These are phyloP conservation scores for Nasua narica DNA, from an alignment of 2,797 vertebrate genomes.

Conservation along the genomic window DNA sequence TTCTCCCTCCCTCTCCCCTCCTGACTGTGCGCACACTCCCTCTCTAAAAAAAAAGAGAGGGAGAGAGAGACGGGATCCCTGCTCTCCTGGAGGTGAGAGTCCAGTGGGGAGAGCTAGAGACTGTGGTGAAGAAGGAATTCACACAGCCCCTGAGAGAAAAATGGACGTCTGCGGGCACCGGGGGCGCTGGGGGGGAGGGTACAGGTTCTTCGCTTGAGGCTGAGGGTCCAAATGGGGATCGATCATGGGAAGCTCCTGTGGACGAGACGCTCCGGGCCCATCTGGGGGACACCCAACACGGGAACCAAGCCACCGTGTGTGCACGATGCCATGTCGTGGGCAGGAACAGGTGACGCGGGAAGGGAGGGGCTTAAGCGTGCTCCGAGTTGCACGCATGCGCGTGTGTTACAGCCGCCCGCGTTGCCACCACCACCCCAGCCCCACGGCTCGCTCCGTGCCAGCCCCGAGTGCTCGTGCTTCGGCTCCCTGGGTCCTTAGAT, in stretches of 20 bases:
- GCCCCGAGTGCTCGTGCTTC: accelerated
- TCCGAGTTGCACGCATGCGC: accelerated
- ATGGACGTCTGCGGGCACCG: accelerated
- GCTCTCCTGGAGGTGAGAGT: not conserved
- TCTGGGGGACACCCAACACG: accelerated
- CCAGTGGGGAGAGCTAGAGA: not conserved
- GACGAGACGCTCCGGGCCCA: accelerated
- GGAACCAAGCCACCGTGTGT: accelerated
- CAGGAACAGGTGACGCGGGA: accelerated
- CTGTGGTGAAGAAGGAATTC: not conserved
- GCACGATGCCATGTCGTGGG: accelerated
- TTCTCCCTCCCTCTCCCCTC: not conserved
- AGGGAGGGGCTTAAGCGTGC: not conserved
- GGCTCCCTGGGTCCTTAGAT: not conserved
- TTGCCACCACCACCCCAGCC: accelerated
- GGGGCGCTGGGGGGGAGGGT: no score
- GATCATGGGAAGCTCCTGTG: not conserved
- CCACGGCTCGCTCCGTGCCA: accelerated
- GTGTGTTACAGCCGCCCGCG: accelerated
- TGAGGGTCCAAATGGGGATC: accelerated
- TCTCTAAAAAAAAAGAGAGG: not conserved
- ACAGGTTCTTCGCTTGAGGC: not conserved
- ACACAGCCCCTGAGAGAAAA: accelerated
- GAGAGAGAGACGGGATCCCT: not conserved
- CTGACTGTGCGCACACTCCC: not conserved